phyloP scores from a whole-genome alignment of 2,888 invertebrate species.

The Epirrita christyi region DNA sequence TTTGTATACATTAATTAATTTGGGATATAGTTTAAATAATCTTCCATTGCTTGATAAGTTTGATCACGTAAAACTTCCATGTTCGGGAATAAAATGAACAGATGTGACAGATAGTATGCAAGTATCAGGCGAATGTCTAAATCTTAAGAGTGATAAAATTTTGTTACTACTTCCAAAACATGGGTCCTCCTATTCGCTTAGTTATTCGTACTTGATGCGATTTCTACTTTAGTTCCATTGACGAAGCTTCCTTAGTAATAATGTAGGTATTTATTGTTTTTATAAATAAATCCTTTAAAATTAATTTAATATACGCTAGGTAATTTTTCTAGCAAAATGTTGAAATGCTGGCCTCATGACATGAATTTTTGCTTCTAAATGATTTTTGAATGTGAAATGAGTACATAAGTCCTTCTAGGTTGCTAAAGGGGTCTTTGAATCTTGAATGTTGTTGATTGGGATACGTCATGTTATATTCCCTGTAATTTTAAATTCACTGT shows the following conservation, averaged over 20 bases:
- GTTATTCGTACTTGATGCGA: conserved; percentile 32
- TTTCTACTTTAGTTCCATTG: conserved; percentile 52
- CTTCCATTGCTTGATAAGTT: conserved; percentile 30
- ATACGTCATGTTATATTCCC: conserved; percentile 40
- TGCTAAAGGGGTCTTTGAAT: conserved; percentile 33
- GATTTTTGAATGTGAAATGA: conserved; percentile 36
- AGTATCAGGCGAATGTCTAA: conserved; percentile 6
- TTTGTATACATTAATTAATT: conserved; percentile 14
- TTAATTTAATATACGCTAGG: conserved; percentile 48
- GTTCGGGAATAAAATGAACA: conserved; percentile 29
- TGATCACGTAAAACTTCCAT: conserved; percentile 19
- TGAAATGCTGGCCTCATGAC: conserved; percentile 36
- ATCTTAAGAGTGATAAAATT: conserved; percentile 13
- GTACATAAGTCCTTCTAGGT: conserved; percentile 42
- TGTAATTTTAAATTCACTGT: conserved; percentile 35
- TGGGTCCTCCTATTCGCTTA: conserved; percentile 28
- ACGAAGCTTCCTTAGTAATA: conserved; percentile 68
- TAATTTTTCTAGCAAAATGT: conserved; percentile 41
- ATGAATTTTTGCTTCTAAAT: conserved; percentile 36
- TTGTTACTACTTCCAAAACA: conserved; percentile 20
- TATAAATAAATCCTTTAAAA: conserved; percentile 47
- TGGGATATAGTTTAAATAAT: conserved; percentile 4
- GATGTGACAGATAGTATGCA: neutral
- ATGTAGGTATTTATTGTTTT: conserved; percentile 60
- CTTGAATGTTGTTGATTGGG: conserved; percentile 16